Percentiles rank a stretch among this genome's conserved stretches.
Conservation (phyloP, 1,140 invertebrate species). For the Eupristina koningsbergeri region DNA sequence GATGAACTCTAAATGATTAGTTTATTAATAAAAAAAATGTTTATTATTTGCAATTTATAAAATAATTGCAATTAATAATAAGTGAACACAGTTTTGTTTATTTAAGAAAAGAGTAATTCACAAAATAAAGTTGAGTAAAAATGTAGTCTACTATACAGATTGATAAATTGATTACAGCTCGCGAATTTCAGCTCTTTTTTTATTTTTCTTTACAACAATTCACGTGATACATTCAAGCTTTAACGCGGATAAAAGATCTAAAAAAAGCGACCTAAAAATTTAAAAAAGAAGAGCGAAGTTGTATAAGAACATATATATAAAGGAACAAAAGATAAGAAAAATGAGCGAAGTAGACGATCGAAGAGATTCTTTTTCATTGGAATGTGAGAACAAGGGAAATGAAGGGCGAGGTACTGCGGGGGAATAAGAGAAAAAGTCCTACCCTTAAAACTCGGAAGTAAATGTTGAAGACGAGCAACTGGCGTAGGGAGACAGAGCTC, state of each 20-base stretch:
- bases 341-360: neutral
- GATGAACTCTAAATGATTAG: too few species aligned
- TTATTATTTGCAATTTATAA: too few species aligned
- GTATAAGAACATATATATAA: neutral
- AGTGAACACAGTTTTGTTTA: too few species aligned
- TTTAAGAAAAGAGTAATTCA: too few species aligned
- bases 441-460: neutral
- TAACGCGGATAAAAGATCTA: neutral
- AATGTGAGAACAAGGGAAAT: neutral
- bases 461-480: neutral
- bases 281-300: neutral
- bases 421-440: neutral
- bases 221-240: neutral
- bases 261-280: neutral
- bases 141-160: too few species aligned
- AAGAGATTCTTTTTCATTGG: conserved; percentile 23
- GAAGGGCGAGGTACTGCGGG: neutral
- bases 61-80: too few species aligned
- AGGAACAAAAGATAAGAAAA: conserved; percentile 34
- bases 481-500: neutral
- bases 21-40: too few species aligned
- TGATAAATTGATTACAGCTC: too few species aligned
- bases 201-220: neutral
- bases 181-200: neutral
- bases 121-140: too few species aligned